Percentiles rank a stretch among this genome's conserved stretches.
These are phyloP conservation scores for Drosophila hydei DNA, from an alignment of 1,140 invertebrate genomes.

Conservation along the genomic window DNA sequence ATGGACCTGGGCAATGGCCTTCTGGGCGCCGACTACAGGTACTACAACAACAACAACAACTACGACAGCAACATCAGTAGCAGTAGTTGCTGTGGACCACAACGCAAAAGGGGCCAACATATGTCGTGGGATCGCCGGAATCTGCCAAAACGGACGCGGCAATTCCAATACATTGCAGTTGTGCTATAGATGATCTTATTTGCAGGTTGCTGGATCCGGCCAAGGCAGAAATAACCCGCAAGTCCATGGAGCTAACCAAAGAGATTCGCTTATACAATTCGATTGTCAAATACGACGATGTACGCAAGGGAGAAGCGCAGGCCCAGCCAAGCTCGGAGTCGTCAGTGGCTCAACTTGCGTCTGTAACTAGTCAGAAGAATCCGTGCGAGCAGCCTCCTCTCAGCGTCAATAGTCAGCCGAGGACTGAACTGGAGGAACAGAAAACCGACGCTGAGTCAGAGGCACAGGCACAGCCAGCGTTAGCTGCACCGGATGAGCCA, in stretches of 20 bases:
- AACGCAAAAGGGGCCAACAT: conserved; percentile 25
- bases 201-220: conserved; percentile 64
- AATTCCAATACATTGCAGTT: conserved; percentile 13
- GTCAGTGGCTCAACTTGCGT: background rate
- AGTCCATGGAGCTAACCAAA: conserved; percentile 51
- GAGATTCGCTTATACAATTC: conserved; percentile 67
- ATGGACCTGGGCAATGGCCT: conserved; percentile 70
- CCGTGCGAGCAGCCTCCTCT: background rate
- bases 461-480: background rate
- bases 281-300: conserved; percentile 58
- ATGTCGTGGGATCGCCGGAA: conserved; percentile 20
- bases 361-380: conserved; percentile 3
- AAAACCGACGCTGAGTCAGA: background rate
- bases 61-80: conserved; percentile 44
- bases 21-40: conserved; percentile 77
- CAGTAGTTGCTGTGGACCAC: conserved; percentile 47
- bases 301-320: conserved; percentile 7
- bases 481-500: background rate
- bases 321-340: background rate
- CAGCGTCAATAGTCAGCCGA: background rate
- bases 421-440: background rate
- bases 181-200: conserved; percentile 36
- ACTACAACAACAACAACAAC: conserved; percentile 54
- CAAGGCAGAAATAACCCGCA: conserved; percentile 48
- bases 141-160: conserved; percentile 19